These are phyloP conservation scores for Apamea sordens DNA, from an alignment of 2,888 invertebrate species.

Conservation along the genomic window DNA sequence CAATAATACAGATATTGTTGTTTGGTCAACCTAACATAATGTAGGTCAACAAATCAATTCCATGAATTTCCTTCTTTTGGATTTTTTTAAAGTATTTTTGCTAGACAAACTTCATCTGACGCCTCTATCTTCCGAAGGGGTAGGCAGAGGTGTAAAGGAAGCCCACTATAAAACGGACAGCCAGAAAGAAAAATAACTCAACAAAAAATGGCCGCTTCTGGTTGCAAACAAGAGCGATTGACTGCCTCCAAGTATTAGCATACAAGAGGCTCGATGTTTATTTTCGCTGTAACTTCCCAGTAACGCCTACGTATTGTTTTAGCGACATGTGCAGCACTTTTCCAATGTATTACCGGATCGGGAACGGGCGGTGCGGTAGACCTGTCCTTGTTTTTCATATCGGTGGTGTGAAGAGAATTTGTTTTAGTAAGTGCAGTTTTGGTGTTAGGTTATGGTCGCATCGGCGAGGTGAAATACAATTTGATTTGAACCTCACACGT, in stretches of 20 bases:
- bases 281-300: slow-evolving; percentile 33
- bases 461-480: not conserved
- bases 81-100: not conserved
- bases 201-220: slow-evolving; percentile 6
- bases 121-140: not conserved
- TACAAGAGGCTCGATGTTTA: slow-evolving; percentile 42
- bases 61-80: not conserved
- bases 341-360: slow-evolving; percentile 27
- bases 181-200: not conserved
- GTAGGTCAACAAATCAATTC: not conserved
- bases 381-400: slow-evolving; percentile 1
- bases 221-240: slow-evolving; percentile 9
- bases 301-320: slow-evolving; percentile 21
- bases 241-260: slow-evolving; percentile 34
- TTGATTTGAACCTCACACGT: not conserved
- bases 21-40: not conserved
- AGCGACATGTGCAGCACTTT: slow-evolving; percentile 41
- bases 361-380: not conserved
- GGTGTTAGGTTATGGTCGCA: not conserved
- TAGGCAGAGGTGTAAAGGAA: not conserved
- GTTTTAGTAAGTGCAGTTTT: not conserved
- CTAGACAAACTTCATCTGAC: not conserved
- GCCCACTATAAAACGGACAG: not conserved
- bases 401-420: not conserved
- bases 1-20: not conserved